Evolutionary conservation across 1,140 invertebrate species (phyloP), one percentile per base, ranked within the genome.

Genomic region (Drosophila watanabei): DNA sequence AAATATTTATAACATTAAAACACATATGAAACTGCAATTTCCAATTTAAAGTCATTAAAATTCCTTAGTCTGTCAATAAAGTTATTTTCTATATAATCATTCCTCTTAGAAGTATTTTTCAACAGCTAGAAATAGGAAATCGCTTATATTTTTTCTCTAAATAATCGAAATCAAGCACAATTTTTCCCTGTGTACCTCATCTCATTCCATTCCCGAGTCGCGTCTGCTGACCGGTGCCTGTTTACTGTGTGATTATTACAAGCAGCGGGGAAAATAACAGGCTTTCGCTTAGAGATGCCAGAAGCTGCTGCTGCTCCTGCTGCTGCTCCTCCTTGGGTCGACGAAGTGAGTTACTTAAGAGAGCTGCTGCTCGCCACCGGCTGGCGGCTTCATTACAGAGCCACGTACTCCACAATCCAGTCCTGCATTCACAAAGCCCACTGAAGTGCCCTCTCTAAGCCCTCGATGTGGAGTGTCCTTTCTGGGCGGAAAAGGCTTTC

Each of bases 241-340:
- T 90, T 90, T 85, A 75, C 85, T 90, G 75, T 90, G 86, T 82
- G 86, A 89, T 89, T 90, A 89, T 89, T 89, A 89, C 86, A 85
- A 79, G 83, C 64, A 75, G 70, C 69, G 71, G 32, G 81, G 78
- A 88, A 88, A 88, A 88, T 89, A 89, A 89, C 86, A 89, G 85
- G 85, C 85, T 90, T 76, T 85, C 71, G 86, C 85, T 87, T 85
- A 83, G 80, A 88, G 80, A 77, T 72, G 46, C 65, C 66, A 81
- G 30, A 49, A 70, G 51, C 57, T 63, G 76, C 28, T 14, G 45
- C 11, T 24, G 28, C 48, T 30, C 37, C 35, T 51, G 51, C 57
- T 63, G n/a, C n/a, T n/a, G 24, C 24, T 24, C 54, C 57, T 39
- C 65, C 54, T 56, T 57, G 35, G 54, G 49, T 49, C 39, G 35